phyloP scores from a whole-genome alignment of 1,140 invertebrate species.

The Grapholita molesta region DNA sequence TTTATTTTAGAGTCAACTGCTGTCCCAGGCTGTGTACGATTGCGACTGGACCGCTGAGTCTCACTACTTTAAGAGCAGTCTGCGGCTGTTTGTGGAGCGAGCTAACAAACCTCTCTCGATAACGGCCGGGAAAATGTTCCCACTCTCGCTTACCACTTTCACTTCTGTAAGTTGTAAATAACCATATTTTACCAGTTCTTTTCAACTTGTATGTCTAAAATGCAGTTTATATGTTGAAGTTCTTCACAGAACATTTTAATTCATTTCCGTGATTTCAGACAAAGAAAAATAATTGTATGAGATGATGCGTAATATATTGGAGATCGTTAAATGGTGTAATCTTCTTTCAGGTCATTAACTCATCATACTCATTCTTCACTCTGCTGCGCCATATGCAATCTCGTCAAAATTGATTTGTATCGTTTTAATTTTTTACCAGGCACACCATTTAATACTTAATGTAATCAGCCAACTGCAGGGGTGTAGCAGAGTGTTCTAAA shows the following conservation, averaged over 20 bases:
- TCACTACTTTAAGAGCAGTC: conserved; percentile 47
- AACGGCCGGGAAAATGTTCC: conserved; percentile 53
- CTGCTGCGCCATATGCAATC: conserved; percentile 48
- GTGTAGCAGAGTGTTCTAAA: too few species aligned
- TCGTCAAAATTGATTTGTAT: conserved; percentile 20
- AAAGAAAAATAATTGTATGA: too few species aligned
- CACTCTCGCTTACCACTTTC: conserved; percentile 55
- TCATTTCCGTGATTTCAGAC: not conserved
- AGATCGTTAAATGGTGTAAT: conserved; percentile 10
- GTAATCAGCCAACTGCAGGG: too few species aligned
- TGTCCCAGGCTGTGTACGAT: conserved; percentile 49
- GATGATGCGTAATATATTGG: too few species aligned
- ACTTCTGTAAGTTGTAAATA: conserved; percentile 42
- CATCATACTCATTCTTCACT: conserved; percentile 58
- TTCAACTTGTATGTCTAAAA: not conserved
- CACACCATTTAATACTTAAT: not conserved
- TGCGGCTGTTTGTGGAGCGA: conserved; percentile 54
- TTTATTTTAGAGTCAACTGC: conserved; percentile 52
- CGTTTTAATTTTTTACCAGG: not conserved
- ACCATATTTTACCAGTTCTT: not conserved
- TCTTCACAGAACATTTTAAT: not conserved
- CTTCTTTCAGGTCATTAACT: conserved; percentile 59
- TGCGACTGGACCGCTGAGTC: conserved; percentile 53
- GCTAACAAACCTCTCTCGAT: conserved; percentile 46
- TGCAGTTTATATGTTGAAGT: too few species aligned